Evolutionary conservation across 2,888 invertebrate species (phyloP), one percentile per base, ranked within the genome.

Genomic region (Dermolepida albohirtum): DNA sequence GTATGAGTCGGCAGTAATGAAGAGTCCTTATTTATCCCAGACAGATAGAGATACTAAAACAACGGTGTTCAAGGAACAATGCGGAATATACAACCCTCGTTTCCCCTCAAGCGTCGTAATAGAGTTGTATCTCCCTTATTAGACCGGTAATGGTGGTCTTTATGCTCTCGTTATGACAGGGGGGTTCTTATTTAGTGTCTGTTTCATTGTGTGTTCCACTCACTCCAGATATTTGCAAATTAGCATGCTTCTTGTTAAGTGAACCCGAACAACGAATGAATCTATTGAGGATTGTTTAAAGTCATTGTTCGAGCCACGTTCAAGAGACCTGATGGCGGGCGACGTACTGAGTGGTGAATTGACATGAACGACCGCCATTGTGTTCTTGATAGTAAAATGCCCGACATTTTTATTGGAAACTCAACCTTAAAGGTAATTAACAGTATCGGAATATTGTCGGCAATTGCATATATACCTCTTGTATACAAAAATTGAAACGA

Each of bases 111-210:
- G 73, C 67, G 69, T 69, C 74, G 77, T 79, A 80, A 80, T 80
- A 77, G 78, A 78, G 78, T 77, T 75, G 78, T 80, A 78, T 76
- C 75, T 74, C 74, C 78, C 74, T 79, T 79, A 80, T 80, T 79
- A 79, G 79, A 78, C 78, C 77, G 77, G 78, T 80, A 80, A 81
- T 79, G 79, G 78, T 77, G 79, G 79, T 78, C 81, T 80, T 80
- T 81, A 79, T 75, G 74, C 76, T 43, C 76, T 76, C 75, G 75
- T 77, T 78, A 76, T 74, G 78, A 78, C 75, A 75, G 72, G 72
- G 74, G 73, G 77, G 77, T 74, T 77, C 80, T 80, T 79, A 79
- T 79, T 78, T 78, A 79, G 79, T 79, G 79, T 78, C 78, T 78
- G 78, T 78, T 78, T 78, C 78, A 78, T 78, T 79, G 79, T 78